These are phyloP conservation scores for Argya squamiceps DNA, from an alignment of 2,797 vertebrate species.

Conservation along the genomic window DNA sequence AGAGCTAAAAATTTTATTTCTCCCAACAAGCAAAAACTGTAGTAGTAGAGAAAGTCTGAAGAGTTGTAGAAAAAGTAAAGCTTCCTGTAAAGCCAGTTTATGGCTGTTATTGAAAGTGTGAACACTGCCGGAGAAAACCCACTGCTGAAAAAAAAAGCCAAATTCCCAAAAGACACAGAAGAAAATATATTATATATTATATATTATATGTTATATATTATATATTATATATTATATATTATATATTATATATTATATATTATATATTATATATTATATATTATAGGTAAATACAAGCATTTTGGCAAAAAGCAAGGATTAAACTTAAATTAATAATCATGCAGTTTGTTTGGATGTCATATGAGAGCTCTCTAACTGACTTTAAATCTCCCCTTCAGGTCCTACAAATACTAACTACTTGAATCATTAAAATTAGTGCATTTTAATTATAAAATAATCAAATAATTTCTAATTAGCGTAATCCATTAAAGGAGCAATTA, in stretches of 20 bases:
- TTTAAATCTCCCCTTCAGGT: not conserved
- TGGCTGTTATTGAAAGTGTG: not conserved
- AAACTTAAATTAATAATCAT: not conserved
- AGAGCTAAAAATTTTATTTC: not conserved
- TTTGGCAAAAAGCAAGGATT: not conserved
- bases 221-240: too few species aligned
- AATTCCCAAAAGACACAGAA: not conserved
- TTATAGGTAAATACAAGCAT: not conserved
- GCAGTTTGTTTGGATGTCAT: not conserved
- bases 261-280: too few species aligned
- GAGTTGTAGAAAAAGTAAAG: not conserved
- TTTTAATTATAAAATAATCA: conserved; percentile 47
- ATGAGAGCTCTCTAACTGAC: not conserved
- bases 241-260: too few species aligned
- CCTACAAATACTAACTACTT: not conserved
- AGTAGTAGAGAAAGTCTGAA: not conserved
- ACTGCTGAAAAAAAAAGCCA: not conserved
- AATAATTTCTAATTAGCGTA: conserved; percentile 29
- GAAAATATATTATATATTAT: not conserved
- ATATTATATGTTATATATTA: too few species aligned
- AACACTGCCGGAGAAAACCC: not conserved
- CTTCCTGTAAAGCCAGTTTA: not conserved
- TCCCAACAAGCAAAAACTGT: not conserved
- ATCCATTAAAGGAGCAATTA: conserved; percentile 46
- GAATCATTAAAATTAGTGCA: conserved; percentile 10